phyloP scores from a whole-genome alignment of 2,888 invertebrate genomes.

The Andrena haemorrhoa region DNA sequence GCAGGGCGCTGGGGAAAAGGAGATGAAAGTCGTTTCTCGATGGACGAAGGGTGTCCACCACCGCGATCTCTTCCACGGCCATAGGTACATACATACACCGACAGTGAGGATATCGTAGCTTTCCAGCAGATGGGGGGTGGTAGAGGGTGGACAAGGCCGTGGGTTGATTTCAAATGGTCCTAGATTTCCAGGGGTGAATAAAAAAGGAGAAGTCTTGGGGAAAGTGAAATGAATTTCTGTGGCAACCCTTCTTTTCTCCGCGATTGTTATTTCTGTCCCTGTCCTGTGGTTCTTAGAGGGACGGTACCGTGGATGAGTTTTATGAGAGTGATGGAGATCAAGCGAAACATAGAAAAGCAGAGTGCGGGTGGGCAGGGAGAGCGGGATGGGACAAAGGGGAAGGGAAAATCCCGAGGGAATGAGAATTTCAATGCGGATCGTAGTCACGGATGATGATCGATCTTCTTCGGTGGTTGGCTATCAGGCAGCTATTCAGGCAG shows the following conservation, averaged over 20 bases:
- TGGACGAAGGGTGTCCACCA: constrained; percentile 67
- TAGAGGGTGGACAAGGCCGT: constrained; percentile 57
- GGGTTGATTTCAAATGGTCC: constrained; percentile 79
- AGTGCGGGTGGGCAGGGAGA: no score
- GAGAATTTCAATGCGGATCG: constrained; percentile 52
- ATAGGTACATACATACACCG: constrained; percentile 30
- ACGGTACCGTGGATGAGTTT: constrained; percentile 25
- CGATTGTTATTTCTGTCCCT: neutral
- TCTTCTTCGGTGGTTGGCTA: constrained; percentile 48
- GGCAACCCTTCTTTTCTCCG: constrained; percentile 36
- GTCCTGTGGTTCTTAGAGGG: constrained; percentile 16
- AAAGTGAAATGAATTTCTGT: constrained; percentile 76
- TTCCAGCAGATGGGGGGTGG: constrained; percentile 37
- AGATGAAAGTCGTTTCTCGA: constrained; percentile 40
- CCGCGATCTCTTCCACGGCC: constrained; percentile 66
- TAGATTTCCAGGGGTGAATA: constrained; percentile 71
- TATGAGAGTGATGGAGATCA: neutral
- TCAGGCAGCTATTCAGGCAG: constrained; percentile 21
- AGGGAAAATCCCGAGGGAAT: constrained; percentile 25
- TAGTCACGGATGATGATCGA: constrained; percentile 55
- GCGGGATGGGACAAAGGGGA: neutral
- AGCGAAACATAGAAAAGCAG: neutral
- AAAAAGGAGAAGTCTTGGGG: constrained; percentile 53
- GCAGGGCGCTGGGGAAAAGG: constrained; percentile 37
- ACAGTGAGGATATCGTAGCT: constrained; percentile 29